Base-by-base conservation (phyloP, 1,140 invertebrate species). In the Drosophila mayri region DNA sequence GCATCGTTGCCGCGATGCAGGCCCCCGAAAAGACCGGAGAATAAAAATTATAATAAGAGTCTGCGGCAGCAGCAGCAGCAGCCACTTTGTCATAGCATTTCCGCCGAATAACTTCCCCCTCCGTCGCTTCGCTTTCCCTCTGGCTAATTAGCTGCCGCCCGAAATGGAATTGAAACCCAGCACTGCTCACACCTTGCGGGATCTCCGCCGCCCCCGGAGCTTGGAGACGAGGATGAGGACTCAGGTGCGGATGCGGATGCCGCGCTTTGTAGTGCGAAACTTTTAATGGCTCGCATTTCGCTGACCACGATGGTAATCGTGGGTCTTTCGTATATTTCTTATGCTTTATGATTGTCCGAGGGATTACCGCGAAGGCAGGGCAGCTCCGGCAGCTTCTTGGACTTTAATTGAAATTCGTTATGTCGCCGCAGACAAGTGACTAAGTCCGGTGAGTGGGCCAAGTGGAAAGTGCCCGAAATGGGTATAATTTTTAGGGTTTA, bases 51-150 rank as follows among this genome's bases (percentile, higher is more conserved):
- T 52, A 37, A 43, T 64, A 79, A 85, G 50, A 54, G 50, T 10
- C 46, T 8, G 41, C 18, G 41, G 46, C 50, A 81, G 79, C 62
- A 50, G 43, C 71, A 61, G 61, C 37, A 60, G 46, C 72, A 65
- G 65, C 32, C 78, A 81, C 81, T 90, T 90, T 90, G 81, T 90
- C 86, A 90, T 86, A 80, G 79, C 86, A 90, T 90, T 90, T 90
- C 86, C 86, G 81, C 86, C 49, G 86, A 72, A 73, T 44, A 72
- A 35, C 32, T 60, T 43, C 30, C 25, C 22, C 37, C 22, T 28
- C n/a, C n/a, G 25, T 22, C 14, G 16, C 20, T 4, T 14, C 10
- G 9, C 3, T 7, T 32, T 32, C 14, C 41, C 40, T 35, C 70
- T 72, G 76, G 82, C 90, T 91, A 91, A 91, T 91, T 91, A 91